Percentiles rank a stretch among this genome's conserved stretches.
Evolutionary conservation across 2,888 invertebrate species (phyloP).

Genomic region (Ceramica pisi): DNA sequence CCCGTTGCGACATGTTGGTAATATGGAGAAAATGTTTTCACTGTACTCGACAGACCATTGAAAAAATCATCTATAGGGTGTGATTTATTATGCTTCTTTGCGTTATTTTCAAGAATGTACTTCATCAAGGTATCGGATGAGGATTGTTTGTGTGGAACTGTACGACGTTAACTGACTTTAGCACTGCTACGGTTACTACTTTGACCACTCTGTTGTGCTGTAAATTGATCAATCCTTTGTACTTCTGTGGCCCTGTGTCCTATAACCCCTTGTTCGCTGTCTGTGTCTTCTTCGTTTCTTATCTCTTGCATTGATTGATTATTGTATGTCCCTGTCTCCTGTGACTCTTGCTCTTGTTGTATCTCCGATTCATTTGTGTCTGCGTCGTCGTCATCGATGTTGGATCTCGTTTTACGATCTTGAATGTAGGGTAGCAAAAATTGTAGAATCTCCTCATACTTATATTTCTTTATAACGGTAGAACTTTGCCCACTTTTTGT

Average conservation of each 20-base stretch:
- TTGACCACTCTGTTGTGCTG: constrained; percentile 24
- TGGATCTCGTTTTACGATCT: constrained; percentile 28
- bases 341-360: constrained; percentile 35
- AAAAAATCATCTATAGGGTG: constrained; percentile 35
- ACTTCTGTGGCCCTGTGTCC: constrained; percentile 38
- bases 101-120: constrained; percentile 43
- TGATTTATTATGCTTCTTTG: constrained; percentile 28
- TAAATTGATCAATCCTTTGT: constrained; percentile 37
- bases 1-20: constrained; percentile 42
- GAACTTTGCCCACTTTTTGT: constrained; percentile 30
- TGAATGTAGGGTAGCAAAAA: constrained; percentile 38
- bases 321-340: constrained; percentile 32
- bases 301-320: constrained; percentile 38
- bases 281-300: constrained; percentile 35
- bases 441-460: constrained; percentile 39
- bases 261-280: constrained; percentile 32
- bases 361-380: constrained; percentile 15
- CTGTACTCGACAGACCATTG: constrained; percentile 34
- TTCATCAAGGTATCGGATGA: constrained; percentile 29
- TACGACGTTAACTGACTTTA: constrained; percentile 34
- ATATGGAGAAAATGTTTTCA: constrained; percentile 42
- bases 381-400: constrained; percentile 23
- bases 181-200: constrained; percentile 33
- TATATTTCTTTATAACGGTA: constrained; percentile 36
- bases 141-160: constrained; percentile 15